Evolutionary conservation across 1,140 invertebrate genomes (phyloP), one percentile per base, ranked within the genome.

Genomic region (Psilanteris sp.): DNA sequence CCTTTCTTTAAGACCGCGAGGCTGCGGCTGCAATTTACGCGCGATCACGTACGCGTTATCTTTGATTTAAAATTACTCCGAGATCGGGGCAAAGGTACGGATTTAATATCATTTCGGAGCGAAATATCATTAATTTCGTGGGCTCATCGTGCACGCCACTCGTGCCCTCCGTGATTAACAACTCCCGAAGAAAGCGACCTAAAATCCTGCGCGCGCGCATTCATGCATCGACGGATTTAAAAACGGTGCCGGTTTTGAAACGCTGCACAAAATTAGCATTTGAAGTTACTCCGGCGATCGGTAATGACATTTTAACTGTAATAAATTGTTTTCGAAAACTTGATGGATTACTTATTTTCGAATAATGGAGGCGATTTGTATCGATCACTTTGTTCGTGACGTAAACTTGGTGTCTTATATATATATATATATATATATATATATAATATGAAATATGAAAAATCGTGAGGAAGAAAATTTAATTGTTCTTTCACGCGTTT

Each of bases 11-110:
- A 24, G 34, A 62, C 46, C 18, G 41, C 32, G 24, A 31, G 22
- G 10, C 18, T 39, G n/a, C n/a, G n/a, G 3, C 36, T 29, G 36
- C 34, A 59, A 73, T 73, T 73, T 66, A 66, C 59, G 70, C 70
- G 61, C 59, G 61, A 66, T 66, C 70, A 74, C 70, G 70, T 66
- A 52, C 59, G 24, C 29, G 43, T 66, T 66, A 64, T 59, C 59
- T 64, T 73, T 73, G 70, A 72, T 72, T 64, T 62, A 72, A 72
- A 72, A 72, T 72, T 55, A 72, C 48, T 16, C 41, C 15, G 15
- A 9, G 43, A 39, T 32, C 43, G 24, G 22, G 9, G 44, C 44
- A 4, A 11, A 31, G 24, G 13, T 59, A 54, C 50, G 20, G 52
- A 57, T 59, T 66, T 66, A 44, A 43, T 37, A 43, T 20, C 52